Conservation (phyloP, 1,140 invertebrate genomes). For the Drosophila ogumai region DNA sequence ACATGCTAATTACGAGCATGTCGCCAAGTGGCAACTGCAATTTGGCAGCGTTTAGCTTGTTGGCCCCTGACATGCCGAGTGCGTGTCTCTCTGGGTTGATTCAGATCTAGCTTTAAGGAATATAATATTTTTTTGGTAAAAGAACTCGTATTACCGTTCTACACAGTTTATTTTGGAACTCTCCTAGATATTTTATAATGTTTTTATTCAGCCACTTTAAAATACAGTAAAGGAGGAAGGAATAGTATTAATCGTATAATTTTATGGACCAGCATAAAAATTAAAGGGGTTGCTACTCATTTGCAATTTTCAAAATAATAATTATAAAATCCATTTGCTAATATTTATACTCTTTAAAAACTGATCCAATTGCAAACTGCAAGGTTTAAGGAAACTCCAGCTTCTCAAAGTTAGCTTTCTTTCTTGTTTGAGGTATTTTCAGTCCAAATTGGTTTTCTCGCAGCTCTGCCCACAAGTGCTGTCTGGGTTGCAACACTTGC, state of each 20-base stretch:
- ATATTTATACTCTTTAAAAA: too few species aligned
- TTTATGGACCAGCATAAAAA: too few species aligned
- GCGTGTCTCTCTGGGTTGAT: not conserved
- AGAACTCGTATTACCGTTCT: not conserved
- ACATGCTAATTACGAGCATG: slow-evolving; percentile 76
- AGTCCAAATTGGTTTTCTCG: not conserved
- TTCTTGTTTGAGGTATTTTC: not conserved
- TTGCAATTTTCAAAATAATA: too few species aligned
- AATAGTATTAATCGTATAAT: too few species aligned
- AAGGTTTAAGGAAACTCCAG: not conserved
- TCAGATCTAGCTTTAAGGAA: not conserved
- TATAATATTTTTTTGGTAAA: not conserved
- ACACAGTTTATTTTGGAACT: not conserved
- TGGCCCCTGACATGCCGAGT: slow-evolving; percentile 24
- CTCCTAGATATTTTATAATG: not conserved
- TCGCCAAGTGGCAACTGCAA: slow-evolving; percentile 47
- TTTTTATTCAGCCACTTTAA: not conserved
- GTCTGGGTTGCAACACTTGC: slow-evolving; percentile 12
- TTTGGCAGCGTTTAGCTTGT: slow-evolving; percentile 29
- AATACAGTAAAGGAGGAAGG: too few species aligned
- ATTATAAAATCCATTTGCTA: too few species aligned
- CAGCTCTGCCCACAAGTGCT: slow-evolving; percentile 9
- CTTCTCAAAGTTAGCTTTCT: not conserved
- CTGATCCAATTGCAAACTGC: not conserved
- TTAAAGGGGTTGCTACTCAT: too few species aligned